A percentile compares a stretch with the other conserved stretches of the same genome.
These are phyloP conservation scores for Drosophila melanica DNA, from an alignment of 1,140 invertebrate genomes.

Conservation along the genomic window DNA sequence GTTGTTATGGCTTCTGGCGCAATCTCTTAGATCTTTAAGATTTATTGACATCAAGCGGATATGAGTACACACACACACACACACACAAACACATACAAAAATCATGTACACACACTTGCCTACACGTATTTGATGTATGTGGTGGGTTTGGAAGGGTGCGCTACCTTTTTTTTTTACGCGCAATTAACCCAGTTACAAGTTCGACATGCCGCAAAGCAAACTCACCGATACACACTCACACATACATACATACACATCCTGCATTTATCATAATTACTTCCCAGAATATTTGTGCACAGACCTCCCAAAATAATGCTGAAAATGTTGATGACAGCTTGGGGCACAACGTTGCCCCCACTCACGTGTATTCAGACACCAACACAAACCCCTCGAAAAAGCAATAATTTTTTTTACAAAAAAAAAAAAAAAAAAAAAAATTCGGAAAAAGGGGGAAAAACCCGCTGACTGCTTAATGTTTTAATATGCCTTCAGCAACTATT, in stretches of 20 bases:
- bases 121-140: neutral
- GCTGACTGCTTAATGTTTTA: conserved; percentile 70
- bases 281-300: conserved; percentile 65
- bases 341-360: conserved; percentile 7
- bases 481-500: conserved; percentile 79
- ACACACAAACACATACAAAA: conserved; percentile 31
- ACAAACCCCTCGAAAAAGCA: conserved; percentile 5
- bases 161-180: conserved; percentile 74
- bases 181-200: conserved; percentile 82
- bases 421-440: conserved; percentile 38
- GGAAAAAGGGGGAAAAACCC: conserved; percentile 2
- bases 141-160: conserved; percentile 19
- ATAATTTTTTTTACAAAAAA: conserved; percentile 13
- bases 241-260: conserved; percentile 49
- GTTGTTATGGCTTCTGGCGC: conserved; percentile 34
- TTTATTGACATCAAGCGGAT: conserved; percentile 72
- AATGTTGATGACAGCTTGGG: conserved; percentile 43
- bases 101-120: conserved; percentile 12
- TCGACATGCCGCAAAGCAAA: conserved; percentile 74
- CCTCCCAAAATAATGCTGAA: conserved; percentile 47
- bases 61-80: conserved; percentile 42
- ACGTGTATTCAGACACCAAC: neutral
- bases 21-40: conserved; percentile 67
- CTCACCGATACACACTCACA: conserved; percentile 32
- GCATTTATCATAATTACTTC: conserved; percentile 83